A percentile compares a stretch with the other conserved stretches of the same genome.
Conservation (phyloP, 2,797 vertebrate genomes). For the Sebastes iracundus region DNA sequence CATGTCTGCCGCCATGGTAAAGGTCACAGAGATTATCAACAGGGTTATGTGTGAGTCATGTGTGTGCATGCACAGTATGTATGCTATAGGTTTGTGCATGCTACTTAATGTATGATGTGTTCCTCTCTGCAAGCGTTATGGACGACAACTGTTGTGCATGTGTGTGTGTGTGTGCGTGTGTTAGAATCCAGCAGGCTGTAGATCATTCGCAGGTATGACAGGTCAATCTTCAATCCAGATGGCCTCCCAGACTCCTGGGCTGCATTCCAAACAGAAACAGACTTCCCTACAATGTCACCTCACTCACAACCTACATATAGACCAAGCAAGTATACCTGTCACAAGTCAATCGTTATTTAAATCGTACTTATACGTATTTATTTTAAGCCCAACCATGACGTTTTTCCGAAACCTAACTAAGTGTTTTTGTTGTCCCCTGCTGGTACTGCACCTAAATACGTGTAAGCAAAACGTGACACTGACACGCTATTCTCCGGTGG, state of each 20-base stretch:
- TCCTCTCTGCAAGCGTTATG: neutral
- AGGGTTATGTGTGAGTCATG: neutral
- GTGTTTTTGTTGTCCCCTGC: too few species aligned
- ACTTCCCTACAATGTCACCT: conserved; percentile 26
- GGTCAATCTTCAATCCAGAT: conserved; percentile 78
- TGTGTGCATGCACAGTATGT: neutral
- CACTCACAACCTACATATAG: neutral
- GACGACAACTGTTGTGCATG: neutral
- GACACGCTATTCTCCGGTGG: too few species aligned
- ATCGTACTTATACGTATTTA: neutral
- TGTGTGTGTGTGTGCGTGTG: conserved; percentile 24
- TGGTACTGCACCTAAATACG: too few species aligned
- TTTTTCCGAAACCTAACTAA: too few species aligned
- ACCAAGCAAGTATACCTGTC: neutral
- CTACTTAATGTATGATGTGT: neutral
- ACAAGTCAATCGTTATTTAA: neutral
- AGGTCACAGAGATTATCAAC: conserved; percentile 36
- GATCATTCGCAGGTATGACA: conserved; percentile 72
- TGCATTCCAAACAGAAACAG: conserved; percentile 60
- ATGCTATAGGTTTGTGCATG: neutral
- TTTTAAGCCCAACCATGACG: too few species aligned
- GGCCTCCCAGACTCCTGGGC: conserved; percentile 54
- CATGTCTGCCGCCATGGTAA: neutral
- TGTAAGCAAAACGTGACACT: too few species aligned
- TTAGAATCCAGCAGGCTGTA: conserved; percentile 57